phyloP scores from a whole-genome alignment of 2,888 invertebrate genomes.

The Chrysodeixis includens region DNA sequence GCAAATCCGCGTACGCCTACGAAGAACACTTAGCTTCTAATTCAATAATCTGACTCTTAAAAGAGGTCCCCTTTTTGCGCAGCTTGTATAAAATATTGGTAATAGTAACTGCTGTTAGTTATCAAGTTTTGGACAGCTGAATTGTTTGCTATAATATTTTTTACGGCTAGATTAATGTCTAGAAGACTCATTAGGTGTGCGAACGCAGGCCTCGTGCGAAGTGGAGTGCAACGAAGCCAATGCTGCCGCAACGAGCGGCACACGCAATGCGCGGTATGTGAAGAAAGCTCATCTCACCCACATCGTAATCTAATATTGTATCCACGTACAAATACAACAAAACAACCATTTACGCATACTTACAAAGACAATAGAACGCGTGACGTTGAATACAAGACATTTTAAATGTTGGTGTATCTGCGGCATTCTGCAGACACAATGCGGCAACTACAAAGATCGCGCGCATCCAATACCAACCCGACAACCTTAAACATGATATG shows the following conservation, averaged over 20 bases:
- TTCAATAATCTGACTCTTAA: neutral
- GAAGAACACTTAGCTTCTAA: conserved; percentile 3
- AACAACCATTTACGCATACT: neutral
- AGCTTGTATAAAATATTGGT: neutral
- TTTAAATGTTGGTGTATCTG: neutral
- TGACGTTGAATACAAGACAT: neutral
- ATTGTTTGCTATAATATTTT: conserved; percentile 22
- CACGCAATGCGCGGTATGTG: conserved; percentile 83
- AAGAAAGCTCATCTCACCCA: conserved; percentile 75
- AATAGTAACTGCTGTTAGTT: neutral
- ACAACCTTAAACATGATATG: no score
- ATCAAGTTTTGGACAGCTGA: neutral
- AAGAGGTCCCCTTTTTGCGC: conserved; percentile 1
- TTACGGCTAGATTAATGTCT: conserved; percentile 7
- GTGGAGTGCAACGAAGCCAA: conserved; percentile 79
- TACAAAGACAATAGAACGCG: neutral
- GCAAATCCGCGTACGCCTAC: conserved; percentile 11
- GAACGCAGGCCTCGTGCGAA: conserved; percentile 77
- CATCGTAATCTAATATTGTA: conserved; percentile 31
- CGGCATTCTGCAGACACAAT: conserved; percentile 1
- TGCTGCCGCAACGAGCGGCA: conserved; percentile 52
- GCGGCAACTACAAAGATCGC: neutral
- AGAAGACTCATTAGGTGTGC: conserved; percentile 64
- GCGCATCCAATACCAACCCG: neutral
- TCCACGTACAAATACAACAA: conserved; percentile 9